Evolutionary conservation across 37 sponge, comb jelly and placozoan species (phyloP).

Genomic region (Beroe ovata): DNA sequence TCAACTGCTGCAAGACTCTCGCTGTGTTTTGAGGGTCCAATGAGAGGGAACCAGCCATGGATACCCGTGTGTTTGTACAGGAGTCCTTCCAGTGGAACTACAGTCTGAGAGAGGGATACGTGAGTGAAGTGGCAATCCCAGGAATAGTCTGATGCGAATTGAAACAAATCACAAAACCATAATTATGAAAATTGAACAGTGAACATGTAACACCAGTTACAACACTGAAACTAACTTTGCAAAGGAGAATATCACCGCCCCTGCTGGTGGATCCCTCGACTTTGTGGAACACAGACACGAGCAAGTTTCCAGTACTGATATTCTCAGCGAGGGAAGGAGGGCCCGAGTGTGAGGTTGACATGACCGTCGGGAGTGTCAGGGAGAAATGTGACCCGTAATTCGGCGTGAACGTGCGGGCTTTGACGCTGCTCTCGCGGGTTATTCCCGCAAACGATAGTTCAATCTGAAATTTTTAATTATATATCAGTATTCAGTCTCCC

Average conservation of each 20-base stretch:
- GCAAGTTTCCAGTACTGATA: slow-evolving; percentile 25
- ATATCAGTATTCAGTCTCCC: too few species aligned
- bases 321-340: slow-evolving; percentile 55
- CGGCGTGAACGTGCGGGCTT: slow-evolving; percentile 37
- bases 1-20: slow-evolving; percentile 17
- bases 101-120: background rate
- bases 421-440: background rate
- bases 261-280: background rate
- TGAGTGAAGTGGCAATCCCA: too few species aligned
- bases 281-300: slow-evolving; percentile 56
- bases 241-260: slow-evolving; percentile 33
- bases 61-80: slow-evolving; percentile 41
- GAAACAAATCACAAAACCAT: too few species aligned
- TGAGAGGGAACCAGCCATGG: slow-evolving; percentile 28
- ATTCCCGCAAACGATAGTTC: slow-evolving; percentile 63
- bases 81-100: background rate
- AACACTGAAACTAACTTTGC: slow-evolving; percentile 3
- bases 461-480: slow-evolving; percentile 44
- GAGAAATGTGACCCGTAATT: slow-evolving; percentile 61
- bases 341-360: slow-evolving; percentile 43
- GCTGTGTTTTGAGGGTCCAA: background rate
- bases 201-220: too few species aligned
- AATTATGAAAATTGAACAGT: too few species aligned
- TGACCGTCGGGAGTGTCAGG: slow-evolving; percentile 52
- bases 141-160: too few species aligned